A percentile compares a stretch with the other conserved stretches of the same genome.
Conservation (phyloP, 2,888 invertebrate species). For the Graphium colonna region DNA sequence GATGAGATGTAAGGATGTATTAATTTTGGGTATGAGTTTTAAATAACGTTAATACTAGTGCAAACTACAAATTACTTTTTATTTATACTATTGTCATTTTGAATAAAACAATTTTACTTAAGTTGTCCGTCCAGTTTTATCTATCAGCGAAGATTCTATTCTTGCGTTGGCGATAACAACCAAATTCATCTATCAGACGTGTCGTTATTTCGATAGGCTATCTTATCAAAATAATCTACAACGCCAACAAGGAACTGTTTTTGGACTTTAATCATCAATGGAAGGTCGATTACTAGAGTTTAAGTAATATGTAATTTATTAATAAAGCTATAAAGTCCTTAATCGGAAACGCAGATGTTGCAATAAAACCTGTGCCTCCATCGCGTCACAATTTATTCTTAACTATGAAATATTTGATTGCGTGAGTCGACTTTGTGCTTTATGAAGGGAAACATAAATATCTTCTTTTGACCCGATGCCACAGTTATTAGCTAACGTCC, state of each 20-base stretch:
- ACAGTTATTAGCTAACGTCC: constrained; percentile 7
- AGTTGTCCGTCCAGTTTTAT: not conserved
- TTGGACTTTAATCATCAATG: constrained; percentile 1
- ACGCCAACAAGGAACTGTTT: constrained; percentile 10
- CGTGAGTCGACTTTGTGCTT: constrained; percentile 7
- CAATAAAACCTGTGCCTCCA: not conserved
- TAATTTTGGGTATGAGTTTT: too few relatives aligned
- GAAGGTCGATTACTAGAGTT: constrained; percentile 6
- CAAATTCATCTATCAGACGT: not conserved
- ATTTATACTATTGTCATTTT: too few relatives aligned
- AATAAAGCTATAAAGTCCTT: not conserved
- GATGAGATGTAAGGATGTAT: too few relatives aligned
- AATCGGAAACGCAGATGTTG: not conserved
- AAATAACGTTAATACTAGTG: too few relatives aligned
- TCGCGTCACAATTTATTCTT: constrained; percentile 4
- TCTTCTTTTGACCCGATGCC: constrained; percentile 10
- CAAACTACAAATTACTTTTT: too few relatives aligned
- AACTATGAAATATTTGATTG: constrained; percentile 18
- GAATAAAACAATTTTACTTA: not conserved
- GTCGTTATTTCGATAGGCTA: not conserved
- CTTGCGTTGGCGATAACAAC: not conserved
- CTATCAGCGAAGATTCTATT: not conserved
- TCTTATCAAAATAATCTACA: constrained; percentile 18
- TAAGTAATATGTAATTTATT: constrained; percentile 1
- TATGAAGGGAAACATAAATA: constrained; percentile 16